Evolutionary conservation across 2,888 invertebrate species (phyloP), one percentile per base, ranked within the genome.

Genomic region (Eurytoma adleriae): DNA sequence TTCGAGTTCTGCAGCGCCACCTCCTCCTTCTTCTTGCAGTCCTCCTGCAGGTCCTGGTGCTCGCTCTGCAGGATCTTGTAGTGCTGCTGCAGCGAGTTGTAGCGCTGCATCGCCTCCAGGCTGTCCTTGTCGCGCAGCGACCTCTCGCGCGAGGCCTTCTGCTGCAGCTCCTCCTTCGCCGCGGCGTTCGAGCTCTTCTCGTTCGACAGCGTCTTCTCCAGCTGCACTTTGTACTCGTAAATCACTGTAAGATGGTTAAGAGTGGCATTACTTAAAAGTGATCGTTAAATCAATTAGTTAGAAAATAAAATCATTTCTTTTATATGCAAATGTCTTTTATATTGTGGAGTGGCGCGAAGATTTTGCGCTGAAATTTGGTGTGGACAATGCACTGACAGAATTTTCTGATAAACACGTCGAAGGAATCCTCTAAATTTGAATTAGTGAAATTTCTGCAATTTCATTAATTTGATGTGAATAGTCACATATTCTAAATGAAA

Each of bases 121-220:
- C 86, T 88, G 73, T 90, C 88, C 64, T 83, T 83, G 69, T 90
- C 90, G 0, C 90, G 83, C 3, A 89, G 83, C 0, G 89, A 86
- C 73, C 90, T 89, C 66, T 90, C 90, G 1, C 86, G 84, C 1
- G 87, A 85, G 1, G 89, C 90, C 4, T 89, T 87, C 66, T 90
- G 88, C 78, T 90, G 89, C 7, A 91, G 84, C 79, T 90, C 90
- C 76, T 90, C 88, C 70, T 89, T 90, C 5, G 86, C 86, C 1
- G 88, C 89, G 0, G 86, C 86, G 59, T 90, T 90, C 7, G 90
- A 87, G 50, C 87, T 90, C 73, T 90, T 90, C 82, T 90, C 90
- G 79, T 90, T 90, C 18, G 88, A 87, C 67, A 90, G 80, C 1
- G 89, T 89, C 69, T 90, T 90, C 69, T 90, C 90, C 77, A 90